Conservation (phyloP, 2,888 invertebrate genomes). For the Rhabditoides inermis region DNA sequence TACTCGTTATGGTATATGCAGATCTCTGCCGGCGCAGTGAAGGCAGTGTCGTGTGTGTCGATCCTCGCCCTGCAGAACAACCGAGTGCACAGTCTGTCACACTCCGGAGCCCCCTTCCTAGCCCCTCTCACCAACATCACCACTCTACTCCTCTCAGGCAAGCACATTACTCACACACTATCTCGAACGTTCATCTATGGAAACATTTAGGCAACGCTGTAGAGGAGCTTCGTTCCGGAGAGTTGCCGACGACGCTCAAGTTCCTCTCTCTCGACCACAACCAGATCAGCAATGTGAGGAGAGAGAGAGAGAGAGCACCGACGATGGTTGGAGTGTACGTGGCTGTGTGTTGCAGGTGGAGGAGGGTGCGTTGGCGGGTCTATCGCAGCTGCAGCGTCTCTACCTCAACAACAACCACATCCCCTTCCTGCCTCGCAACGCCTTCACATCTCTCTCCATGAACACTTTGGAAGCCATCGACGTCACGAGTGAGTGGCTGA, state of each 20-base stretch:
- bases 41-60: conserved; percentile 13
- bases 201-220: too few relatives aligned
- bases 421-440: conserved; percentile 34
- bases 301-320: background rate
- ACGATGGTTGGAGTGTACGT: background rate
- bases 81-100: conserved; percentile 9
- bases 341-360: conserved; percentile 16
- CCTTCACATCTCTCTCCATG: conserved; percentile 35
- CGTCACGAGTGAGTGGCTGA: conserved; percentile 34
- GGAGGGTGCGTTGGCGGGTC: conserved; percentile 31
- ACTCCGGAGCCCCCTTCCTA: conserved; percentile 35
- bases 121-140: conserved; percentile 50
- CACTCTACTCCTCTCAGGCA: conserved; percentile 55
- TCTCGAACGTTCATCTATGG: too few relatives aligned
- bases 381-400: conserved; percentile 32
- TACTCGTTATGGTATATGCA: too few relatives aligned
- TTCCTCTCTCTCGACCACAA: conserved; percentile 28
- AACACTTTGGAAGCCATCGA: conserved; percentile 40
- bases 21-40: conserved; percentile 21
- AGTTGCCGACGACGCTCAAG: conserved; percentile 22
- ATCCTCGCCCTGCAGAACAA: conserved; percentile 27
- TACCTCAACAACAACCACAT: conserved; percentile 45
- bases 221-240: conserved; percentile 15
- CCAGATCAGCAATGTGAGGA: conserved; percentile 10
- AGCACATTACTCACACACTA: too few relatives aligned